Evolutionary conservation across 1,140 invertebrate species (phyloP), one percentile per base, ranked within the genome.

Genomic region (Chymomyza costata): DNA sequence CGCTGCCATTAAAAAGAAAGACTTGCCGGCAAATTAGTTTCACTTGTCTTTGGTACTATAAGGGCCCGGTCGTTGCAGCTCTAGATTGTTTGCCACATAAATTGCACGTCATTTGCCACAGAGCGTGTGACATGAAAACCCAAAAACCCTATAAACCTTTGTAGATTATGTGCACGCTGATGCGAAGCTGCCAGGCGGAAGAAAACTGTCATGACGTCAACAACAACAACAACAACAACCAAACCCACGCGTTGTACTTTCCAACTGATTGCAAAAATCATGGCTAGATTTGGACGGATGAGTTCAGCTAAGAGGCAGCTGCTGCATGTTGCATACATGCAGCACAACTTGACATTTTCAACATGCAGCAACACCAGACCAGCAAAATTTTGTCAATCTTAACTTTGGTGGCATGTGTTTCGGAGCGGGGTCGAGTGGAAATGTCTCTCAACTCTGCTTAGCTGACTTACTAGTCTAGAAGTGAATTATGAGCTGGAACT

Each of bases 181-280:
- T n/a, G 28, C 32, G 62, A 30, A 64, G 62, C 41, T 47, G 56
- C 16, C 40, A 32, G 39, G 25, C 18, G 37, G 34, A 53, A 55
- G 65, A 54, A 70, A 74, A 73, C 65, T 74, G 69, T 74, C 69
- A 69, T n/a, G n/a, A n/a, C 56, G 69, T 34, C 51, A 65, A 25
- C 21, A 8, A 25, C 21, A 25, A 25, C 21, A 28, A 28, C 5
- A 28, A 28, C 5, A 28, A 35, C 54, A 47, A 34, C 52, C 13
- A 13, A 54, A 17, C 15, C 43, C 52, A 49, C 40, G 59, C 48
- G 51, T 47, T 71, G 62, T n/a, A n/a, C 70, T 66, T 76, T 78
- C 54, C 62, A 43, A 71, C 71, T 66, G 70, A 76, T 78, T 78
- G 70, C 71, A 41, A 76, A 71, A 66, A 61, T 61, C n/a, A 74